Evolutionary conservation across 2,113 vertebrate species (phyloP).

Genomic region (Pampusana beccarii): DNA sequence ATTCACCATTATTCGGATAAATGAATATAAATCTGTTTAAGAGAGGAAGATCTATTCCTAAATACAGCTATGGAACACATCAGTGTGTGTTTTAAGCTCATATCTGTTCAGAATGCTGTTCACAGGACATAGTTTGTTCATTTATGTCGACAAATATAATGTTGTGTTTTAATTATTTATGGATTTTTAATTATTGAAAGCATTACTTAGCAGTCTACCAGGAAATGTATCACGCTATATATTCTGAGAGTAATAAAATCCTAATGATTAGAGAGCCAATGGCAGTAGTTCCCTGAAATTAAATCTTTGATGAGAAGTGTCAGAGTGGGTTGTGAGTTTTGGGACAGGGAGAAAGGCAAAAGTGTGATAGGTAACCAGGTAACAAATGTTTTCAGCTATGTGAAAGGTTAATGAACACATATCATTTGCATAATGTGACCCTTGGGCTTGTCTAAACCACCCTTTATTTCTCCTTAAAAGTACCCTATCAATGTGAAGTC

Average conservation of each 20-base stretch:
- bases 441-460: background rate
- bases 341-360: background rate
- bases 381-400: constrained; percentile 15
- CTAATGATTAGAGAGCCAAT: constrained; percentile 34
- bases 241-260: constrained; percentile 44
- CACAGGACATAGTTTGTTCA: constrained; percentile 23
- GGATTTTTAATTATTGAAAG: constrained; percentile 67
- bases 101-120: background rate
- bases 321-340: background rate
- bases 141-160: constrained; percentile 59
- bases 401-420: constrained; percentile 22
- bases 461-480: constrained; percentile 24
- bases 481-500: background rate
- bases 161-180: constrained; percentile 66
- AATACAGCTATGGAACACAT: background rate
- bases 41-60: constrained; percentile 2
- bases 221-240: constrained; percentile 42
- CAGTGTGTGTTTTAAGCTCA: background rate
- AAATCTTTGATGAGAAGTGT: constrained; percentile 40
- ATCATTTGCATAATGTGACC: constrained; percentile 8
- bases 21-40: background rate
- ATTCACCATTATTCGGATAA: background rate
- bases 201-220: constrained; percentile 44
- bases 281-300: background rate
- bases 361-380: constrained; percentile 24